Base-by-base conservation (phyloP, 2,888 invertebrate genomes). In the Pachymerium ferrugineum region DNA sequence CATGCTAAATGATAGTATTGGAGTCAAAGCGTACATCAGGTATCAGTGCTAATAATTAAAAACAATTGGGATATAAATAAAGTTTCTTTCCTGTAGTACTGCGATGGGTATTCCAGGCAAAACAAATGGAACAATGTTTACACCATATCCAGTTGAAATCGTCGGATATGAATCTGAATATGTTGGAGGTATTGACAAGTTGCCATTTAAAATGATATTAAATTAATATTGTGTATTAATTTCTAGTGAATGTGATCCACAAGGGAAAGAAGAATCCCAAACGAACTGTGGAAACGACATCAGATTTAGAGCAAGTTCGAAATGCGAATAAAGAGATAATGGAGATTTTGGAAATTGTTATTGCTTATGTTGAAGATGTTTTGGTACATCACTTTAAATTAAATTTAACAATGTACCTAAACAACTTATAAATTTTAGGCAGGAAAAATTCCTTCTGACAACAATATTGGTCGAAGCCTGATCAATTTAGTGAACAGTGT, bases 121-220 rank as follows among this genome's bases (percentile, higher is more conserved):
- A 76, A 93, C 94, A 81, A 89, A 89, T 80, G 96, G 97, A 76
- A 92, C 92, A 82, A 94, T 96, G 96, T 99, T 98, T 84, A 96
- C 97, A 0, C 95, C 97, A 29, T 90, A 97, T 38, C 90, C 92
- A 78, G 93, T 97, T 8, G 91, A 93, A 80, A 88, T 96, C 74
- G 89, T 88, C 14, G 90, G 90, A 79, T 97, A 97, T 81, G 94
- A 95, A 81, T 95, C 98, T 0, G 99, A 99, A 81, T 83, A 85
- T 77, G 87, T 88, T 75, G 88, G 87, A 77, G 86, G 88, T 89
- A 78, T 62, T 62, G 62, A 14, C 12, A 8, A 14, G 8, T 62
- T 16, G 8, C n/a, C n/a, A n/a, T n/a, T n/a, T n/a, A n/a, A 35
- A 35, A 12, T 14, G 5, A 12, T 29, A 25, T 68, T 68, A 62